Base-by-base conservation (phyloP, 1,140 invertebrate species). In the Matsumurasca onukii region DNA sequence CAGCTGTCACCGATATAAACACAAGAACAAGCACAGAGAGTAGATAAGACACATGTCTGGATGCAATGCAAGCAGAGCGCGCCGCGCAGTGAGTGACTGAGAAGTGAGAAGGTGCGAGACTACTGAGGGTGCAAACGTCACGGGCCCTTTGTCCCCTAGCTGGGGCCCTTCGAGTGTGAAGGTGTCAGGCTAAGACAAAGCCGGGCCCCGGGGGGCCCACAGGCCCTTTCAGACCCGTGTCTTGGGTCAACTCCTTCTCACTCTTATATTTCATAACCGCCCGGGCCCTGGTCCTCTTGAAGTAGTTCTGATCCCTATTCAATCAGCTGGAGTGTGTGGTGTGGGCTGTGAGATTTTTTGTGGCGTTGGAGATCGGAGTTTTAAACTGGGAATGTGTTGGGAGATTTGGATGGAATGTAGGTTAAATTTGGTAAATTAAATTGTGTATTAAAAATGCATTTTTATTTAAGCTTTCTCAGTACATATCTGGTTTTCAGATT, bases 141-240 rank as follows among this genome's bases (percentile, higher is more conserved):
- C 34, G 17, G 34, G 5, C 5, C 34, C 34, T 5, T 17, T 39
- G 34, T 39, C 5, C 5, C 34, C 2, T 59, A 3, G 55, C 55
- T 59, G 25, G 55, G 25, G 55, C 9, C 15, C 24, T 27, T 5
- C 22, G 25, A 27, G 55, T 59, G 55, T 59, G 55, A 59, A 59
- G 55, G 15, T 59, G 55, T 59, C 55, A 59, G 55, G 55, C 24
- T 27, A 52, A 59, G 55, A 59, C 55, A 59, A 59, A 59, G n/a
- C 2, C 22, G 24, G 25, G 3, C 22, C 55, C 55, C 15, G 25
- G 15, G 55, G 55, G 55, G 55, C 25, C 3, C 22, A 12, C 30
- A 5, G 25, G 49, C 20, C 49, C 22, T 20, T 24, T 52, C 20
- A 5, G 20, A 20, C 22, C 49, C 12, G 49, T 3, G 5, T n/a